Evolutionary conservation across 2,888 invertebrate genomes (phyloP), one percentile per base, ranked within the genome.

Genomic region (Chrysodeixis includens): DNA sequence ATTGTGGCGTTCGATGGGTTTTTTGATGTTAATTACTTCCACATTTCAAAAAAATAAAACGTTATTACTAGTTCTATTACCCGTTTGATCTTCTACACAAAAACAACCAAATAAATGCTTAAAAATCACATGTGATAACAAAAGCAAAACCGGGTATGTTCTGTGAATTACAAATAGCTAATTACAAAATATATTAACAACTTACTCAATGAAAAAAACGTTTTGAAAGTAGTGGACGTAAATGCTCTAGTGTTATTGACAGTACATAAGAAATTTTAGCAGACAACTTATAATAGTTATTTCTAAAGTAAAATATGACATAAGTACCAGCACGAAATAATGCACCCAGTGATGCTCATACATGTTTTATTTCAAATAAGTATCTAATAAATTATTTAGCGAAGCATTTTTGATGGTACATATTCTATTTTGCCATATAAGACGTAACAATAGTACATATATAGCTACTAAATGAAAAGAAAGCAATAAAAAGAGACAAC

Each of bases 181-280:
- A n/a, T n/a, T n/a, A n/a, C n/a, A 9, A 46, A 57, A 32, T 60
- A 4, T 14, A 54, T 16, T 35, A 56, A 20, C 51, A 1, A 57
- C 30, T n/a, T n/a, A n/a, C n/a, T n/a, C n/a, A n/a, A 35, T 16
- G 44, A 20, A 40, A 56, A 30, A 16, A 54, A 32, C 12, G 20
- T 30, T 54, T 55, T 59, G 2, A 40, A 22, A 59, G 35, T 22
- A 58, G 58, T 16, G 49, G 30, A 49, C 22, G 20, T 12, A 51
- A 58, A 44, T 16, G 16, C 49, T 30, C 14, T 52, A 59, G 59
- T 22, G 32, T 32, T 59, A 51, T 35, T 26, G n/a, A 51, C 10
- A 35, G 9, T 30, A 10, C 26, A 10, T 44, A 56, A 56, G 56
- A n/a, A 10, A 8, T 56, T 44, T n/a, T 44, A 44, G 10, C 44